Evolutionary conservation across 2,113 vertebrate genomes (phyloP), one percentile per base, ranked within the genome.

Genomic region (Coregonus clupeaformis): DNA sequence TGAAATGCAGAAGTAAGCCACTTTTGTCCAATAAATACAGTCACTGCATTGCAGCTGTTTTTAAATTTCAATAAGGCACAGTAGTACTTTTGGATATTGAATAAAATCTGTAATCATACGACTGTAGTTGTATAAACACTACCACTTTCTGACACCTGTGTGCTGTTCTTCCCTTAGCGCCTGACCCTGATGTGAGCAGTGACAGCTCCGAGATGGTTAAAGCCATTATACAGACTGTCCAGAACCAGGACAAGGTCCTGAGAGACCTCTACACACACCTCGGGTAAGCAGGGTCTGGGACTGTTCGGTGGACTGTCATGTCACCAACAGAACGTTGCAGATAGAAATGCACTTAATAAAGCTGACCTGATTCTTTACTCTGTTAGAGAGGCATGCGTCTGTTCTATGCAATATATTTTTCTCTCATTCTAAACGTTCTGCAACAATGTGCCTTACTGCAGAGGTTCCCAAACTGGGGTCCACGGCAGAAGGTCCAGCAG

Each of bases 121-220:
- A 52, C 4, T 16, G 16, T 18, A 16, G 49, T 52, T 52, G 12
- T 18, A 42, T 42, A 42, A 42, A 27, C n/a, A 20, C 13, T 1
- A 18, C 1, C 29, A 3, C 27, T 27, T 36, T 30, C 68, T 69
- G 20, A 47, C 18, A 22, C 20, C 36, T 16, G 47, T 49, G 47
- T 47, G 68, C n/a, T 49, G 18, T 24, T 24, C 22, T 36, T 25
- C 0, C 69, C 49, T 30, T 72, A 92, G 91, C 74, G 0, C 90
- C 91, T 84, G 97, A 98, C 85, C 77, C 87, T 0, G 95, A 97
- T 3, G 91, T 92, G 64, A 96, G 95, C 90, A 94, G 95, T 0
- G 96, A 98, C 90, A 98, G 97, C 87, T 95, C 95, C 0, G 96
- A 98, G 80, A 97, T 98, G 97, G 97, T 98, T 82, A 97, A 95